Base-by-base conservation (phyloP, 2,797 vertebrate genomes). In the Hyperoplus immaculatus region DNA sequence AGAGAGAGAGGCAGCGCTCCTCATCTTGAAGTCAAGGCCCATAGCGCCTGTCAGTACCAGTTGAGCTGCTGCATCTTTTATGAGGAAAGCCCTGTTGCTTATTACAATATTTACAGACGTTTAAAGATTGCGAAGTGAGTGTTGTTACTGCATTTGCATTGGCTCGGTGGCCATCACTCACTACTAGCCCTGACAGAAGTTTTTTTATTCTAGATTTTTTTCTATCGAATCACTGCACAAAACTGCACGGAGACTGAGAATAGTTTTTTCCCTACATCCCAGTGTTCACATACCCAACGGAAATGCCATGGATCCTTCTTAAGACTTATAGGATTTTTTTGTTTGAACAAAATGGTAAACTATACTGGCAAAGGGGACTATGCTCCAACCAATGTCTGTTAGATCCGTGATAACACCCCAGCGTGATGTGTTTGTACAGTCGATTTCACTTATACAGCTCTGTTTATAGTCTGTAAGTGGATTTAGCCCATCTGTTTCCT, bases 81-180 rank as follows among this genome's bases (percentile, higher is more conserved):
- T 93, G 90, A 95, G 92, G 78, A 89, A 88, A 90, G 82, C 87
- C 89, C 89, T 91, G 90, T 93, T 94, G 91, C 89, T 92, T 93
- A 94, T 94, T 94, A 93, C 88, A 94, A 93, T 94, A 94, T 94
- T 94, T 94, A 94, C 93, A 92, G 89, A 92, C 84, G 83, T 91
- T 90, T 91, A 89, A 88, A 87, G 88, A 92, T 92, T 89, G 88
- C 72, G 42, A 88, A 83, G 85, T 10, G 43, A 87, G 85, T 85
- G 83, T 86, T 90, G 85, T 89, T 88, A 88, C 89, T 86, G 86
- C 87, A 86, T 91, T 91, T 88, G 87, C 69, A 29, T 72, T 82
- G 89, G 80, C 82, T 78, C 79, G 73, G 83, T 90, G 90, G 88
- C 88, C 87, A 88, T 90, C 77, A 8, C 87, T 93, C 81, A 80